phyloP scores from a whole-genome alignment of 2,797 vertebrate genomes.

The Poecilia velifera region DNA sequence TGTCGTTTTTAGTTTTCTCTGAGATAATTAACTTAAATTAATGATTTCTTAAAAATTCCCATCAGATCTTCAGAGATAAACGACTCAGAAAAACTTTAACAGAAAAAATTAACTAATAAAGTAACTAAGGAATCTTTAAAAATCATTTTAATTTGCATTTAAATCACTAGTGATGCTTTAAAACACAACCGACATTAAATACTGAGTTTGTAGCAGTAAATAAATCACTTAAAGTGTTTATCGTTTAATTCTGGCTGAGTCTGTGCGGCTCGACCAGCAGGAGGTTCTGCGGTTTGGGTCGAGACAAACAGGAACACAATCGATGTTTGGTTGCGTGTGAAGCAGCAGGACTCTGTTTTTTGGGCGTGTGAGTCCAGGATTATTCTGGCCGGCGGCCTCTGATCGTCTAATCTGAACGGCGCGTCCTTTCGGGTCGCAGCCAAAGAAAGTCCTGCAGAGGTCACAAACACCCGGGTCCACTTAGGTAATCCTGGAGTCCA shows the following conservation, averaged over 20 bases:
- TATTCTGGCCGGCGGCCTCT: slow-evolving; percentile 41
- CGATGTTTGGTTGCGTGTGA: background rate
- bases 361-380: background rate
- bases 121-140: background rate
- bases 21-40: background rate
- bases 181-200: no score
- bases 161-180: no score
- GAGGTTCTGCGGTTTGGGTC: background rate
- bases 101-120: background rate
- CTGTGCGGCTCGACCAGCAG: background rate
- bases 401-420: slow-evolving; percentile 44
- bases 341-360: background rate
- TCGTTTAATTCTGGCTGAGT: background rate
- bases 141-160: no score
- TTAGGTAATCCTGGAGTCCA: background rate
- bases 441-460: slow-evolving; percentile 44
- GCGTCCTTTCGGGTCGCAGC: background rate
- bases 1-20: background rate
- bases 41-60: background rate
- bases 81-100: background rate
- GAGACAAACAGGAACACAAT: background rate
- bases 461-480: slow-evolving; percentile 23
- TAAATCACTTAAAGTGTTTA: background rate
- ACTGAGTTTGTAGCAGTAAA: no score
- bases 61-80: background rate